phyloP scores from a whole-genome alignment of 2,797 vertebrate genomes.

The Parambassis ranga region DNA sequence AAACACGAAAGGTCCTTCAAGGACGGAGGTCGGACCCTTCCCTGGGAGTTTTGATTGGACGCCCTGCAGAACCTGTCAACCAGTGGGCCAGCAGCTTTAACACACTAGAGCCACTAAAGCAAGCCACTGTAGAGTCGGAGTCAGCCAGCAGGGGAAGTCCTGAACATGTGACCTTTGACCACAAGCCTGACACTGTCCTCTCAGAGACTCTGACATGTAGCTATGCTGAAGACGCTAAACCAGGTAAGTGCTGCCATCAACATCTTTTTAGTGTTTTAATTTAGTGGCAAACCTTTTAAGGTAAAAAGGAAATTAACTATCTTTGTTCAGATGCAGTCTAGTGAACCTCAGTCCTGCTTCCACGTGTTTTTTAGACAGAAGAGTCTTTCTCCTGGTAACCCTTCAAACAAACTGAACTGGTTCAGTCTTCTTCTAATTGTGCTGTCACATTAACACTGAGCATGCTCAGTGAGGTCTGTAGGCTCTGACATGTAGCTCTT shows the following conservation, averaged over 20 bases:
- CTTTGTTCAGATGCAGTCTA: too few relatives aligned
- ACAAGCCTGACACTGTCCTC: constrained; percentile 27
- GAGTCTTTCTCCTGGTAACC: too few relatives aligned
- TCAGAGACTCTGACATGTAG: constrained; percentile 30
- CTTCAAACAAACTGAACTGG: too few relatives aligned
- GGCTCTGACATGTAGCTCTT: too few relatives aligned
- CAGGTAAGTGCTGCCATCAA: constrained; percentile 46
- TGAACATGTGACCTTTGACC: constrained; percentile 35
- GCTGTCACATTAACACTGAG: too few relatives aligned
- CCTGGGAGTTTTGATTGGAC: constrained; percentile 86
- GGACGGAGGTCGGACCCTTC: constrained; percentile 90
- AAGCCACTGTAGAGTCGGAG: constrained; percentile 64
- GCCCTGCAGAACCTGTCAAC: constrained; percentile 81
- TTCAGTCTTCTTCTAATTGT: too few relatives aligned
- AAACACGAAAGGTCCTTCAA: constrained; percentile 81
- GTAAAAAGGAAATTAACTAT: too few relatives aligned
- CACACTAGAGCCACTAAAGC: constrained; percentile 84
- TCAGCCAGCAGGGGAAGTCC: constrained; percentile 56
- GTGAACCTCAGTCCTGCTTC: too few relatives aligned
- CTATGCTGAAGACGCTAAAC: neutral
- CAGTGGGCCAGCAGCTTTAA: constrained; percentile 89
- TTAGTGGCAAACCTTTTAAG: neutral
- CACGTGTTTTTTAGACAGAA: too few relatives aligned
- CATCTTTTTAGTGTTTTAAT: neutral
- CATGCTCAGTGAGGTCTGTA: too few relatives aligned